Percentiles rank a stretch among this genome's conserved stretches.
Conservation (phyloP, 2,797 vertebrate genomes). For the Halcyon chelicuti region DNA sequence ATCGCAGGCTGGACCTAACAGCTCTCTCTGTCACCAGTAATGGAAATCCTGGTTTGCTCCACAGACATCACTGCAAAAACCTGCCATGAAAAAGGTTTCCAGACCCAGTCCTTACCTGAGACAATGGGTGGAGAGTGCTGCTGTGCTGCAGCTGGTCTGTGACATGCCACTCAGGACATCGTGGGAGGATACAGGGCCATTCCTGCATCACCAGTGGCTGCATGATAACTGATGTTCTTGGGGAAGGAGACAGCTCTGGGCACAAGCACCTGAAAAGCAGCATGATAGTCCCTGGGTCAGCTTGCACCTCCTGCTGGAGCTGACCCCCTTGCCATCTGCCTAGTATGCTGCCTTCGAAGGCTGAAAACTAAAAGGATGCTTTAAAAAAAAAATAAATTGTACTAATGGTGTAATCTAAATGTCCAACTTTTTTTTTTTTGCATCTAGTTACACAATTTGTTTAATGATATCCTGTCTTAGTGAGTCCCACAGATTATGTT, state of each 20-base stretch:
- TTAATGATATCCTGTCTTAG: background rate
- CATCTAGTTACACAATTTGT: background rate
- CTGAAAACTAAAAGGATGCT: background rate
- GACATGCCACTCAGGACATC: conserved; percentile 77
- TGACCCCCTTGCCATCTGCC: background rate
- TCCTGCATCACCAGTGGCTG: conserved; percentile 83
- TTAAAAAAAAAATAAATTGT: too few relatives aligned
- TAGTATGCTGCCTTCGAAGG: background rate
- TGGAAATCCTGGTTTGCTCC: background rate
- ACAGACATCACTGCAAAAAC: background rate
- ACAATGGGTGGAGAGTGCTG: conserved; percentile 31
- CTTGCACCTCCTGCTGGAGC: background rate
- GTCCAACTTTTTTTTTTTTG: background rate
- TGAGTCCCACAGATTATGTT: background rate
- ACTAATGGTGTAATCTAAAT: background rate
- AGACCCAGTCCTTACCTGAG: conserved; percentile 76
- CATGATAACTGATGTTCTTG: conserved; percentile 76
- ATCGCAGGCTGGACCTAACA: background rate
- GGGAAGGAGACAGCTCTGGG: background rate
- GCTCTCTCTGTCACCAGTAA: background rate
- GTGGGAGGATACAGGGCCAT: conserved; percentile 76
- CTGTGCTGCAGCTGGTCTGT: conserved; percentile 37
- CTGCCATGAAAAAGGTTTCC: background rate
- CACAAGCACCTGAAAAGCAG: conserved; percentile 67
- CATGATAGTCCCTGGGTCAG: background rate